Percentiles rank a stretch among this genome's conserved stretches.
Conservation (phyloP, 2,113 vertebrate species). For the Petromus typicus region DNA sequence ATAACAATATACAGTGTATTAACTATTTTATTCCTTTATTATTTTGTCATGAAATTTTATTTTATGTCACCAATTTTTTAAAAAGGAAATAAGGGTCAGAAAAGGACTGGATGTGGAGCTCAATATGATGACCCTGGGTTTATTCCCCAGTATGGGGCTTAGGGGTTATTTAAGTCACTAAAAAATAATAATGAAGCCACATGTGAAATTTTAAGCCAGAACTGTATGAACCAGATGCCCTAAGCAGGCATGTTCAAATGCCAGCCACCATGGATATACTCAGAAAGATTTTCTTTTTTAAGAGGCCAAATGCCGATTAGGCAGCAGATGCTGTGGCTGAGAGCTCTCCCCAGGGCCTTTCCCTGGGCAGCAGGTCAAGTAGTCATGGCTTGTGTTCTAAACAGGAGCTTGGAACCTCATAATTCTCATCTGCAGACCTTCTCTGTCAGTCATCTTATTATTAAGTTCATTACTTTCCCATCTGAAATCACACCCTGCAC, state of each 20-base stretch:
- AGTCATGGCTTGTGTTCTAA: background rate
- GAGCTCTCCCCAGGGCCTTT: background rate
- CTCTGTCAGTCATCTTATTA: background rate
- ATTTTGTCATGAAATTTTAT: background rate
- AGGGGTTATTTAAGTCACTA: background rate
- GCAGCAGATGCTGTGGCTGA: background rate
- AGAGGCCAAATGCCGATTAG: conserved; percentile 19
- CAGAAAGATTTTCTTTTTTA: conserved; percentile 46
- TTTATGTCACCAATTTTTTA: background rate
- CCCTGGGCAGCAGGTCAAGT: background rate
- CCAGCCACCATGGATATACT: background rate
- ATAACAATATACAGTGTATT: background rate
- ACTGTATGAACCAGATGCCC: background rate
- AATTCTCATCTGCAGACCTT: background rate
- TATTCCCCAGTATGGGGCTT: background rate
- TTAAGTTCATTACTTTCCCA: background rate
- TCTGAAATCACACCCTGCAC: background rate
- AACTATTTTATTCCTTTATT: background rate
- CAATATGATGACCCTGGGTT: background rate
- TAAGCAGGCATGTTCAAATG: conserved; percentile 36
- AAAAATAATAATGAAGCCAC: background rate
- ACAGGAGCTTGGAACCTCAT: background rate
- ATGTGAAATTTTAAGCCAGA: background rate
- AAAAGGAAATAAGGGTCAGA: background rate
- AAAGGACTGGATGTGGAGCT: background rate